Conservation (phyloP, 2,888 invertebrate species). For the Brachylomia viminalis region DNA sequence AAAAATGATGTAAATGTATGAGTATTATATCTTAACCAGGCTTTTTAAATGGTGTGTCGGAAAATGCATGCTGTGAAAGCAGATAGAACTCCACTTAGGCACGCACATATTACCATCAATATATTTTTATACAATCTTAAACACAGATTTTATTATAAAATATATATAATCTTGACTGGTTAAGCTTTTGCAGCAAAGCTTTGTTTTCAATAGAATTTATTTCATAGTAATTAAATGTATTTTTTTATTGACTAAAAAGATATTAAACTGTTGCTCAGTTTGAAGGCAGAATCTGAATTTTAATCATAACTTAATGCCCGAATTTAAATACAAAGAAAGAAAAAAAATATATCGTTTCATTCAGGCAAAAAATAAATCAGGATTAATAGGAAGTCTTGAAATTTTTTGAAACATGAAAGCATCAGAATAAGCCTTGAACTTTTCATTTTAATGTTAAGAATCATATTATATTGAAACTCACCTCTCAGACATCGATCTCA, state of each 20-base stretch:
- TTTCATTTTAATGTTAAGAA: not conserved
- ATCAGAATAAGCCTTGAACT: conserved; percentile 18
- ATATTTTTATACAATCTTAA: not conserved
- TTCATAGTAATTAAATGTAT: not conserved
- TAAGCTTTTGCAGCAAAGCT: not conserved
- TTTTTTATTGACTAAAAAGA: not conserved
- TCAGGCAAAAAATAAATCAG: not conserved
- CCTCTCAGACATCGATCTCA: conserved; percentile 89
- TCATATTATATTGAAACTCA: conserved; percentile 76
- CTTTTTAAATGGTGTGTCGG: conserved; percentile 36
- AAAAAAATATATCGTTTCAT: not conserved
- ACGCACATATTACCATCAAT: conserved; percentile 81
- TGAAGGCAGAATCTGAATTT: conserved; percentile 11
- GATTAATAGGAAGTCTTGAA: not conserved
- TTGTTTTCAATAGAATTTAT: not conserved
- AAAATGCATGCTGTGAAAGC: conserved; percentile 62
- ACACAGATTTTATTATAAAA: not conserved
- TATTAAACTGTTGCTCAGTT: not conserved
- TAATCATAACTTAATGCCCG: not conserved
- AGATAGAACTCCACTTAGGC: conserved; percentile 67
- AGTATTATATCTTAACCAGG: conserved; percentile 36
- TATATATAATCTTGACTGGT: not conserved
- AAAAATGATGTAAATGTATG: conserved; percentile 55
- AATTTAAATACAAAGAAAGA: not conserved
- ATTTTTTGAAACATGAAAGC: not conserved